These are phyloP conservation scores for Capreolus pygargus DNA, from an alignment of 2,113 vertebrate species.

Conservation along the genomic window DNA sequence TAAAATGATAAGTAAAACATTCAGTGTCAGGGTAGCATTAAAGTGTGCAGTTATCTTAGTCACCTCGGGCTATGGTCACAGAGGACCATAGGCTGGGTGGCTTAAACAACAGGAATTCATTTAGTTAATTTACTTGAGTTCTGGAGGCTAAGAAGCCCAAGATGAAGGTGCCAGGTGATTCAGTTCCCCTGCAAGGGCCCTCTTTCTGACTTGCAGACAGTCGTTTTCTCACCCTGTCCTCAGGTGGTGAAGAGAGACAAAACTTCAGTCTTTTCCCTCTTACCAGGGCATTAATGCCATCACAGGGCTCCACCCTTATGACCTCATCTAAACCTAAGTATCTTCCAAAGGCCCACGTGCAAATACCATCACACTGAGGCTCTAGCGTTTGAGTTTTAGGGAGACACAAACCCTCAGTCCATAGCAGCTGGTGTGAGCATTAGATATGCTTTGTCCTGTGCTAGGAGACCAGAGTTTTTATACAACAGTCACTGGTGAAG, in stretches of 20 bases:
- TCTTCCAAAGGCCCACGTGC: neutral
- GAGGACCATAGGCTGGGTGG: neutral
- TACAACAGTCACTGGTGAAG: neutral
- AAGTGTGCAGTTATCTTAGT: neutral
- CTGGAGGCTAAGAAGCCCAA: neutral
- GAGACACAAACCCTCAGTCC: neutral
- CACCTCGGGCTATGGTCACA: neutral
- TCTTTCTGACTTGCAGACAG: neutral
- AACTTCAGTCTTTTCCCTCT: neutral
- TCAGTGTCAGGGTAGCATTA: neutral
- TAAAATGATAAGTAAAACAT: neutral
- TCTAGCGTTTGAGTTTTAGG: neutral
- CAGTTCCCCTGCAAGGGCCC: rapidly evolving
- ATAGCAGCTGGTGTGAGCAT: neutral
- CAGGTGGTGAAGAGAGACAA: neutral
- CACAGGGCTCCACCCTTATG: neutral
- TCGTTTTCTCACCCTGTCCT: neutral
- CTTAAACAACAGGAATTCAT: neutral
- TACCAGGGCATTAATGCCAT: neutral
- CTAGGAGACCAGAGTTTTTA: neutral
- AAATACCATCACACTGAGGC: neutral
- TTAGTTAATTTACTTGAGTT: neutral
- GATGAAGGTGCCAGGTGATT: neutral
- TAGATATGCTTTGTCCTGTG: neutral
- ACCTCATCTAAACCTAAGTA: neutral